These are phyloP conservation scores for Caenorhabditis sp. DNA, from an alignment of 2,888 invertebrate species.

Conservation along the genomic window DNA sequence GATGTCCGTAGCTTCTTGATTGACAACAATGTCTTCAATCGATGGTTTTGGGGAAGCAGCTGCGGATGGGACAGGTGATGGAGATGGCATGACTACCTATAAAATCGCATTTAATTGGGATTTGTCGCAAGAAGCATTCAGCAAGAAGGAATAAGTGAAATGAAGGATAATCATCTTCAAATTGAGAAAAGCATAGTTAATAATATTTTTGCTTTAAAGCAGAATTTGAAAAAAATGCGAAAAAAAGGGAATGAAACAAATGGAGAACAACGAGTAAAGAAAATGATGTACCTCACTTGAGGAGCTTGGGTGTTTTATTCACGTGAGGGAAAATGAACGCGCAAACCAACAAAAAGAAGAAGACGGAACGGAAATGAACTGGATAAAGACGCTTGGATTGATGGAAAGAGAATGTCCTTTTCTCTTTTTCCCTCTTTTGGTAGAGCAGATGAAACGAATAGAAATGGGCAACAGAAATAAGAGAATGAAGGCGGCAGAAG, in stretches of 20 bases:
- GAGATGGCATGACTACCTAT: slow-evolving; percentile 1
- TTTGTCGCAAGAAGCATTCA: too few relatives aligned
- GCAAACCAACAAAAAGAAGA: neutral
- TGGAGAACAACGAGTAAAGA: too few relatives aligned
- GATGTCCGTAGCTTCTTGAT: neutral
- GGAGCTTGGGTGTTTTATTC: slow-evolving; percentile 4
- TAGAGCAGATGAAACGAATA: neutral
- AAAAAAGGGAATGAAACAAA: neutral
- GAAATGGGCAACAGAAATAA: neutral
- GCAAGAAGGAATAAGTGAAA: neutral
- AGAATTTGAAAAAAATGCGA: slow-evolving; percentile 6
- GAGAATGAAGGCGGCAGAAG: neutral
- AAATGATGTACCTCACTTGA: too few relatives aligned
- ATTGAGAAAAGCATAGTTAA: neutral
- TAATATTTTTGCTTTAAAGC: neutral
- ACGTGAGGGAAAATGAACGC: neutral
- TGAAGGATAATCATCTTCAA: neutral
- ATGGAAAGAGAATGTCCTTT: slow-evolving; percentile 15
- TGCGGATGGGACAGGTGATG: neutral
- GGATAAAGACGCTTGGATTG: slow-evolving; percentile 1
- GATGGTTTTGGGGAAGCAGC: neutral
- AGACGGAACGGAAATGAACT: neutral
- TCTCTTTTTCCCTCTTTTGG: neutral
- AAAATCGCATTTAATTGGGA: slow-evolving; percentile 8
- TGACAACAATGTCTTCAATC: neutral